Evolutionary conservation across 2,888 invertebrate species (phyloP), one percentile per base, ranked within the genome.

Genomic region (Tetramorium bicarinatum): DNA sequence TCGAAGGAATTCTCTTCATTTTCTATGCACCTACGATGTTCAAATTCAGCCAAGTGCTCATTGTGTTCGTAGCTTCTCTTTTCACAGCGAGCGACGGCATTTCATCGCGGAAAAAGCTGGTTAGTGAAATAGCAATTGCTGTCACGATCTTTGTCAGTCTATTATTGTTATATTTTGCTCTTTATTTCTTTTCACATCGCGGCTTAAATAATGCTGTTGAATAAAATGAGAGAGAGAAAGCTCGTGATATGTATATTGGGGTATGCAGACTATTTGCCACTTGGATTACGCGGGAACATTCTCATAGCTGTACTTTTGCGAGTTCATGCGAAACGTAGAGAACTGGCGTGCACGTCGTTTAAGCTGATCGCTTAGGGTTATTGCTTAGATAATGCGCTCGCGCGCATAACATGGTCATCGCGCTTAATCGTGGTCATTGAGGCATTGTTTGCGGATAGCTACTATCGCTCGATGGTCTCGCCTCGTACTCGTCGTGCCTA

Each of bases 341-440:
- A 25, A 47, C 3, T 38, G 47, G 56, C 44, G 21, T 59, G 71
- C 56, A 56, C 29, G 56, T n/a, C n/a, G 34, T 71, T 80, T 72
- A 72, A 59, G 25, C 18, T n/a, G 59, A 71, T 71, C 71, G 59
- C 71, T 29, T 54, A 18, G 72, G 71, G 72, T 80, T 80, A 71
- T 71, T 80, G 79, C 79, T 80, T 80, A 80, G 79, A 71, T 80
- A 80, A 72, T 59, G 47, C 47, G 56, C 59, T 59, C 47, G 79
- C 72, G 15, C 59, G 47, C 44, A 75, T 75, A 61, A 61, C 74
- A 77, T 15, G 41, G 34, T 29, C 56, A 56, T 47, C 69, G 34
- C 79, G 47, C 18, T 71, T 80, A 80, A 80, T 80, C 79, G 79
- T 61, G 79, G 47, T 71, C 72, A 80, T 80, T 71, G 59, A 59